Evolutionary conservation across 2,888 invertebrate species (phyloP), one percentile per base, ranked within the genome.

Genomic region (Ornithoptera priamus): DNA sequence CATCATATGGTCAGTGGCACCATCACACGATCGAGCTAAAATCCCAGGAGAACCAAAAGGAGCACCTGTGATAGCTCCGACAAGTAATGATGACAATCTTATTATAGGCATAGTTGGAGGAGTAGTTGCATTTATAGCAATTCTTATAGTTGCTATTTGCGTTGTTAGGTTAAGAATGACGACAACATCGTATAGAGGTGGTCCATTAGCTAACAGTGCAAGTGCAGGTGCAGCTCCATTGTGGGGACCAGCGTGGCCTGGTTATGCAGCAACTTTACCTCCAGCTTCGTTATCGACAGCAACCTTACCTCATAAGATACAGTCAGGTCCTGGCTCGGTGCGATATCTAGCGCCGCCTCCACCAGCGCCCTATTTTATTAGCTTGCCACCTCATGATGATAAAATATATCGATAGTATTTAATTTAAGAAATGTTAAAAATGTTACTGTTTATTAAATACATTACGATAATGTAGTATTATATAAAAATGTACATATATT

Each of bases 81-180:
- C 96, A 17, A 95, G 94, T 68, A 97, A 97, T 78, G 98, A 98
- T 78, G 98, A 98, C 77, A 97, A 97, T 6, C 92, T 98, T n/a
- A 98, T 98, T 66, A 98, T 98, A 71, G 97, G 97, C n/a, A 98
- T 98, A 75, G 97, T 98, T 0, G 97, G 97, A 0, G 97, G 98
- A 1, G 97, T 98, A 0, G 97, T 98, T 0, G 97, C 97, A 1
- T 97, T 98, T 81, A 97, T 98, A 75, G 96, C 96, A 17, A 96
- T 98, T 73, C 93, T 98, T 67, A 96, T 98, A 53, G 96, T 98
- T 42, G 95, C 95, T n/a, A 97, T 97, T 75, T 98, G 98, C 81
- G 96, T 98, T 58, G 96, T 97, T 50, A 94, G 97, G 20, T 85
- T 97, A 79, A 92, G 95, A 72, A 94, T 96, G 94, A 94, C 95